Conservation (phyloP, 2,797 vertebrate species). For the Urophycis tenuis region DNA sequence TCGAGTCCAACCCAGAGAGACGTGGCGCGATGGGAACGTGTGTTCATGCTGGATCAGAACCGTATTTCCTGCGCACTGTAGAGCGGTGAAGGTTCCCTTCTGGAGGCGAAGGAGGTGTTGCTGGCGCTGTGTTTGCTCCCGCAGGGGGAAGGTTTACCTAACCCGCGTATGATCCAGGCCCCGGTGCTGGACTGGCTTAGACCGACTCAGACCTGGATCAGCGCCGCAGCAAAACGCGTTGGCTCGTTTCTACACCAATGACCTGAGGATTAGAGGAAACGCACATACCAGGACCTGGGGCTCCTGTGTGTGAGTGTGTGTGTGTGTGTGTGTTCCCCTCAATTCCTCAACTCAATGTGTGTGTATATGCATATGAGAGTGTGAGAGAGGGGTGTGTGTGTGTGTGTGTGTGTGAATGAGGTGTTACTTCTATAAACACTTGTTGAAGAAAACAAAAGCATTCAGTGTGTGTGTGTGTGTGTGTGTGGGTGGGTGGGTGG, state of each 20-base stretch:
- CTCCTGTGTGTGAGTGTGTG: slow-evolving; percentile 4
- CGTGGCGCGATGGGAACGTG: not conserved
- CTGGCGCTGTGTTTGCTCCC: slow-evolving; percentile 15
- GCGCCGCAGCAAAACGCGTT: slow-evolving; percentile 11
- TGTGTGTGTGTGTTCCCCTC: not conserved
- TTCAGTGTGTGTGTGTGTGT: not conserved
- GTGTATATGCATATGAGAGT: no score
- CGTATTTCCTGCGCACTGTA: not conserved
- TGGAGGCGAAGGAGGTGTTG: slow-evolving; percentile 13
- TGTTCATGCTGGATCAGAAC: slow-evolving; percentile 5
- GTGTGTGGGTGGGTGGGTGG: no score
- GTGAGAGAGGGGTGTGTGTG: no score
- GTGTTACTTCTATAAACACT: no score
- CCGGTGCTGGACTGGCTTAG: slow-evolving; percentile 1
- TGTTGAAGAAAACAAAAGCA: no score
- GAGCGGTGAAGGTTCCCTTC: not conserved
- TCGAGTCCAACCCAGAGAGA: not conserved
- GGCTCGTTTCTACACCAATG: slow-evolving; percentile 16
- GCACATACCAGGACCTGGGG: not conserved
- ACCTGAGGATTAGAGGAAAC: slow-evolving; percentile 21
- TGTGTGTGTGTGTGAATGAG: not conserved
- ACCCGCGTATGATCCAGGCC: slow-evolving; percentile 24
- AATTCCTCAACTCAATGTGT: no score
- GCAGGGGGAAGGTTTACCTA: slow-evolving; percentile 19
- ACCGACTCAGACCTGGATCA: slow-evolving; percentile 3